Evolutionary conservation across 2,113 vertebrate species (phyloP).

Genomic region (Lipophrys pholis): DNA sequence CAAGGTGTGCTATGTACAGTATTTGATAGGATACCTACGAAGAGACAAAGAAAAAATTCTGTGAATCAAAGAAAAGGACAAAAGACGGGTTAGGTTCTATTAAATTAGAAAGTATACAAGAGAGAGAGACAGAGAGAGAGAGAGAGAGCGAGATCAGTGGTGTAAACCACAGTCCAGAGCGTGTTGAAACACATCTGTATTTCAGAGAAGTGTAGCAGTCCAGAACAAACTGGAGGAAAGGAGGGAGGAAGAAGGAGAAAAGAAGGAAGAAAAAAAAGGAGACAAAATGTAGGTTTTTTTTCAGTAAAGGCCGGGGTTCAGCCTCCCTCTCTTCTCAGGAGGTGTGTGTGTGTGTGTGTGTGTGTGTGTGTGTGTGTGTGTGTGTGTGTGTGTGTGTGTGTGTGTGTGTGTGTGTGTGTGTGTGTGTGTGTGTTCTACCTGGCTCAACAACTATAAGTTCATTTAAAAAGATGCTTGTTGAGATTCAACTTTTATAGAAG

Average conservation of each 20-base stretch:
- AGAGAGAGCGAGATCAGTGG: slow-evolving; percentile 19
- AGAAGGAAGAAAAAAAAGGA: not conserved
- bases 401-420: too few species aligned
- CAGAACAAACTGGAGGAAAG: not conserved
- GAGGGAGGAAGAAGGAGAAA: slow-evolving; percentile 25
- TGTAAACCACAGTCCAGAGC: slow-evolving; percentile 66
- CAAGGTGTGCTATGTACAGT: slow-evolving; percentile 2
- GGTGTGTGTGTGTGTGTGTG: too few species aligned
- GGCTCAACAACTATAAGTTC: too few species aligned
- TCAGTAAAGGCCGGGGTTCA: too few species aligned
- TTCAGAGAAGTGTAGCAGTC: slow-evolving; percentile 33
- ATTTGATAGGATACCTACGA: slow-evolving; percentile 22
- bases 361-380: too few species aligned
- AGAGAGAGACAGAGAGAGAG: slow-evolving; percentile 11
- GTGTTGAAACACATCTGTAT: slow-evolving; percentile 76
- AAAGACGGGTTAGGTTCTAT: slow-evolving; percentile 27
- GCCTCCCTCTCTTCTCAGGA: too few species aligned
- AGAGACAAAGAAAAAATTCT: slow-evolving; percentile 14
- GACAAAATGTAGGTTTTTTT: not conserved
- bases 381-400: too few species aligned
- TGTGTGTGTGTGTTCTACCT: too few species aligned
- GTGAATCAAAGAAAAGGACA: slow-evolving; percentile 42
- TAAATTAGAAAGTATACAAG: slow-evolving; percentile 18
- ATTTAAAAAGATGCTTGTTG: too few species aligned
- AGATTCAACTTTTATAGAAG: too few species aligned